phyloP scores from a whole-genome alignment of 2,797 vertebrate species.

The Onychomys arenicola region DNA sequence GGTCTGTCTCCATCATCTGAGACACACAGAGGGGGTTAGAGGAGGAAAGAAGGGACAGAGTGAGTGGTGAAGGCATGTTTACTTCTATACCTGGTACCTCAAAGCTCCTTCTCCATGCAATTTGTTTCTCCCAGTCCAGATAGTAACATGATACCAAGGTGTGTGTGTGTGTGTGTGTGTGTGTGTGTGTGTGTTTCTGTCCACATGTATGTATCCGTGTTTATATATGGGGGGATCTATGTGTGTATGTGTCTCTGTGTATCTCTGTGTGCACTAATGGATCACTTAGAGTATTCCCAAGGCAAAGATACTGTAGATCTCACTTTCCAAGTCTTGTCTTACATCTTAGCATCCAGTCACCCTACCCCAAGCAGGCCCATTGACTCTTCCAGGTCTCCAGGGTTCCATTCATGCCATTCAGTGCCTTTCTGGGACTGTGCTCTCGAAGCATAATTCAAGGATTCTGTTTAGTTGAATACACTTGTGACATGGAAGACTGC shows the following conservation, averaged over 20 bases:
- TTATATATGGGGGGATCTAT: background rate
- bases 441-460: slow-evolving; percentile 3
- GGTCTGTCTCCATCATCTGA: background rate
- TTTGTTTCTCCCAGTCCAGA: background rate
- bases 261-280: background rate
- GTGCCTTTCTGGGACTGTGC: background rate
- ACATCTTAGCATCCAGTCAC: slow-evolving; percentile 46
- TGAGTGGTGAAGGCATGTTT: background rate
- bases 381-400: slow-evolving; percentile 34
- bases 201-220: background rate
- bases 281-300: slow-evolving; percentile 41
- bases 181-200: too few species aligned
- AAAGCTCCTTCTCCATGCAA: slow-evolving; percentile 21
- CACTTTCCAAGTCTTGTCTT: background rate
- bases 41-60: background rate
- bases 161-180: background rate
- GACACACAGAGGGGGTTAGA: background rate
- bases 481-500: slow-evolving; percentile 41
- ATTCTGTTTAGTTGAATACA: slow-evolving; percentile 51
- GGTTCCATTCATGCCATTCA: slow-evolving; percentile 13
- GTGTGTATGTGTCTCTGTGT: background rate
- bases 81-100: background rate
- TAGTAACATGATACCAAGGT: background rate
- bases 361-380: background rate
- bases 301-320: slow-evolving; percentile 17